phyloP scores from a whole-genome alignment of 2,888 invertebrate species.

The Onchidella celtica region DNA sequence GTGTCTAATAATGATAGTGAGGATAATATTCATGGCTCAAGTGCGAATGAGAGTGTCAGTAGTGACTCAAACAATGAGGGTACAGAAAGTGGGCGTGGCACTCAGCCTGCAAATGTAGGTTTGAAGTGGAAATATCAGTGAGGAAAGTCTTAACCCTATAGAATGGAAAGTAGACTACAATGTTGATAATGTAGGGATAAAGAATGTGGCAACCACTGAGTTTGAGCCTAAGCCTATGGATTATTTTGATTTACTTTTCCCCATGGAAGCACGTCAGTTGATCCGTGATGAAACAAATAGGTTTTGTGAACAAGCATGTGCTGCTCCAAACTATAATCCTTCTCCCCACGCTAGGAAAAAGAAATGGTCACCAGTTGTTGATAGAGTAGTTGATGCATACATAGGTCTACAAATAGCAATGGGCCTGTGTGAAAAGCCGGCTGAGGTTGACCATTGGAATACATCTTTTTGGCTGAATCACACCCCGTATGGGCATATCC shows the following conservation, averaged over 20 bases:
- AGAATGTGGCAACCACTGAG: background rate
- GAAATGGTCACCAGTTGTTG: too few relatives aligned
- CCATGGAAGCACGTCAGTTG: conserved; percentile 38
- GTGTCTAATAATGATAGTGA: too few relatives aligned
- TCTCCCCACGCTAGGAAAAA: background rate
- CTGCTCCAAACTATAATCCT: conserved; percentile 23
- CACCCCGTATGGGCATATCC: background rate
- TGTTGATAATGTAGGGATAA: background rate
- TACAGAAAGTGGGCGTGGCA: too few relatives aligned
- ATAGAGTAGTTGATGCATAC: too few relatives aligned
- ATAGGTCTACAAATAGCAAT: too few relatives aligned
- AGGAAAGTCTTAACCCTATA: background rate
- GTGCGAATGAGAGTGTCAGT: too few relatives aligned
- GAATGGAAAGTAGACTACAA: background rate
- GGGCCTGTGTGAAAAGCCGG: background rate
- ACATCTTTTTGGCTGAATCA: conserved; percentile 5
- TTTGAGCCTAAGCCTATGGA: too few relatives aligned
- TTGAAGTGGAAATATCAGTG: background rate
- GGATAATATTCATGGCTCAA: too few relatives aligned
- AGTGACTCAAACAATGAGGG: too few relatives aligned
- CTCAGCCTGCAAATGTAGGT: background rate
- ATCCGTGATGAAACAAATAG: conserved; percentile 49
- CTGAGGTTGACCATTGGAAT: background rate
- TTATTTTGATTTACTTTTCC: conserved; percentile 46
- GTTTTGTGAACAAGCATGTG: too few relatives aligned